phyloP scores from a whole-genome alignment of 2,888 invertebrate genomes.

The Apodemia mormo region DNA sequence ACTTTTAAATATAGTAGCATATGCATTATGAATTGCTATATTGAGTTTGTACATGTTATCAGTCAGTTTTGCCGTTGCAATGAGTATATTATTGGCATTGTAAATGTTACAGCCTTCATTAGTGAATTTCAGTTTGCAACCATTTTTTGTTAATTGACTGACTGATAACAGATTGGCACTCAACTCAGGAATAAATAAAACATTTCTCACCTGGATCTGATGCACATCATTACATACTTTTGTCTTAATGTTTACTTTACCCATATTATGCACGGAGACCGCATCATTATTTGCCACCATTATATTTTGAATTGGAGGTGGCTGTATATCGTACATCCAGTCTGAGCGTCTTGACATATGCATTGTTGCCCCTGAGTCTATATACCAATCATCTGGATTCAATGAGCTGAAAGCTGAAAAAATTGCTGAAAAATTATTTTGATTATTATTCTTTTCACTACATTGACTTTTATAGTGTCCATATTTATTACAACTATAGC shows the following conservation, averaged over 20 bases:
- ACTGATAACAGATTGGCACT: constrained; percentile 37
- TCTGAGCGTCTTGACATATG: constrained; percentile 36
- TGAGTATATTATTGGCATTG: constrained; percentile 24
- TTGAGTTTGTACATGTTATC: constrained; percentile 36
- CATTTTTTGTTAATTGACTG: constrained; percentile 35
- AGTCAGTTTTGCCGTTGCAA: constrained; percentile 30
- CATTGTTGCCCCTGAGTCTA: constrained; percentile 39
- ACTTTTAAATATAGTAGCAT: constrained; percentile 17
- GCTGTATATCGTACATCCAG: constrained; percentile 33
- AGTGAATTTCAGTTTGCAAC: constrained; percentile 33
- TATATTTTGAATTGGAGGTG: constrained; percentile 32
- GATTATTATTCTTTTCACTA: too few relatives aligned
- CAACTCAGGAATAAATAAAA: constrained; percentile 37
- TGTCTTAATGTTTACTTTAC: constrained; percentile 33
- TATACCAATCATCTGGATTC: constrained; percentile 28
- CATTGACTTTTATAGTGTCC: not conserved
- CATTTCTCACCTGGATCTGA: constrained; percentile 34
- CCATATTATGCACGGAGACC: constrained; percentile 31
- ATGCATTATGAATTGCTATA: constrained; percentile 25
- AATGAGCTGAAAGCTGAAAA: constrained; percentile 29
- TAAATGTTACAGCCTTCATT: constrained; percentile 32
- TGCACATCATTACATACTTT: constrained; percentile 16
- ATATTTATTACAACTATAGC: not conserved
- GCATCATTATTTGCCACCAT: constrained; percentile 35
- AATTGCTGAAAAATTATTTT: constrained; percentile 28